Evolutionary conservation across 2,113 vertebrate species (phyloP), one percentile per base, ranked within the genome.

Genomic region (Phyllostomus discolor): DNA sequence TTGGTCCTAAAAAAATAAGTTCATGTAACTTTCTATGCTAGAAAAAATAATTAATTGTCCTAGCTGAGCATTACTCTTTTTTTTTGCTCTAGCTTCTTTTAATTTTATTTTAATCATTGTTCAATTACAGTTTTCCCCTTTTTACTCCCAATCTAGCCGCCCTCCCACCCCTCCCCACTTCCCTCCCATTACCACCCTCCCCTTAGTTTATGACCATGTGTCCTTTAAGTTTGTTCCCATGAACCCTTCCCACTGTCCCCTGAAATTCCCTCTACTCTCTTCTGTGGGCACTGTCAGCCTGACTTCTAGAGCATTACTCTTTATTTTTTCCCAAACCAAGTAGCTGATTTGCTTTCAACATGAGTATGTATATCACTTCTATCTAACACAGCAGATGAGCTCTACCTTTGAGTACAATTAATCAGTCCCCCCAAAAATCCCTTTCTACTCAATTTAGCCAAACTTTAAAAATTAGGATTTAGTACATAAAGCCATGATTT

Each of bases 381-480:
- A 48, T 64, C 80, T 89, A 79, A 46, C 6, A 92, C 28, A 78
- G 10, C 22, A 64, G 41, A 59, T 33, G 12, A 79, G 28, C 43
- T 52, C 4, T 20, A 66, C 48, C 33, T 75, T 41, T 59, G n/a
- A 88, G 76, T 62, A 64, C 16, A 19, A 93, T 84, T 79, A 24
- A 89, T 89, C 90, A 26, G 26, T 46, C 14, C 59, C 43, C 17
- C 57, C 22, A n/a, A 69, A 69, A 38, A 46, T 89, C 33, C 76
- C 69, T 72, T 79, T 93, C n/a, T 79, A 54, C 57, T 83, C 59
- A 70, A 22, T 84, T 59, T 89, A 70, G 6, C 50, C 62, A 90
- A 83, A 95, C 43, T 72, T 93, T 54, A 83, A 64, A 93, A 95
- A 43, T 78, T 62, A 72, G 12, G 16, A 89, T 70, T 72, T 84